phyloP scores from a whole-genome alignment of 2,113 vertebrate species.

The Acanthisitta chloris region DNA sequence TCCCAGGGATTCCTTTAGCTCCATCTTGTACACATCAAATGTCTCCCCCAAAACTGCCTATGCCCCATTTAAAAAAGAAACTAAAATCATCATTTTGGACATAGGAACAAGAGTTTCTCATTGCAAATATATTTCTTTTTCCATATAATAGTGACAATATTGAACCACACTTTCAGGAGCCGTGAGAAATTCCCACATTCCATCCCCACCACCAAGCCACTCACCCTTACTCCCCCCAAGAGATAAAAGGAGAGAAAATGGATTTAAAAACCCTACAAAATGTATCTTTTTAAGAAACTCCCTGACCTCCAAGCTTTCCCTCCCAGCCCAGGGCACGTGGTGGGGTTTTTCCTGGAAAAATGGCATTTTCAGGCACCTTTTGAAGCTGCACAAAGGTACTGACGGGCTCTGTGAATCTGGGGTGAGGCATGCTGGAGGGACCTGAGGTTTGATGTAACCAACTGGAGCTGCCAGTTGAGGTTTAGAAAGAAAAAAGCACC shows the following conservation, averaged over 20 bases:
- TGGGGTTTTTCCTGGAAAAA: neutral
- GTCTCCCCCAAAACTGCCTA: neutral
- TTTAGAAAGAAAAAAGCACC: neutral
- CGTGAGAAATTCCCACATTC: rapidly evolving
- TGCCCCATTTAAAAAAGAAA: neutral
- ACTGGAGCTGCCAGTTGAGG: rapidly evolving
- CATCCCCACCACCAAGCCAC: rapidly evolving
- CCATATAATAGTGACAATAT: rapidly evolving
- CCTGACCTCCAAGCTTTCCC: neutral
- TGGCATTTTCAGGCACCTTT: neutral
- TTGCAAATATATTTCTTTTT: neutral
- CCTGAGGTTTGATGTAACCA: neutral
- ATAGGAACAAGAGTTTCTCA: neutral
- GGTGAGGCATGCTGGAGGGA: rapidly evolving
- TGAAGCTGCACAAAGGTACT: rapidly evolving
- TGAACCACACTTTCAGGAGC: rapidly evolving
- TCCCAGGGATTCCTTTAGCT: rapidly evolving
- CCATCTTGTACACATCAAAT: rapidly evolving
- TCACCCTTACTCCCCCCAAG: neutral
- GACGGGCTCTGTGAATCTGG: rapidly evolving
- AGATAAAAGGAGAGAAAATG: neutral
- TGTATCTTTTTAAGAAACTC: neutral
- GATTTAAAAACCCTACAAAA: neutral
- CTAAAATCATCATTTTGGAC: neutral
- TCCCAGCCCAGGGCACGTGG: neutral